Conservation (phyloP, 1,140 invertebrate genomes). For the Penaeus japonicus region DNA sequence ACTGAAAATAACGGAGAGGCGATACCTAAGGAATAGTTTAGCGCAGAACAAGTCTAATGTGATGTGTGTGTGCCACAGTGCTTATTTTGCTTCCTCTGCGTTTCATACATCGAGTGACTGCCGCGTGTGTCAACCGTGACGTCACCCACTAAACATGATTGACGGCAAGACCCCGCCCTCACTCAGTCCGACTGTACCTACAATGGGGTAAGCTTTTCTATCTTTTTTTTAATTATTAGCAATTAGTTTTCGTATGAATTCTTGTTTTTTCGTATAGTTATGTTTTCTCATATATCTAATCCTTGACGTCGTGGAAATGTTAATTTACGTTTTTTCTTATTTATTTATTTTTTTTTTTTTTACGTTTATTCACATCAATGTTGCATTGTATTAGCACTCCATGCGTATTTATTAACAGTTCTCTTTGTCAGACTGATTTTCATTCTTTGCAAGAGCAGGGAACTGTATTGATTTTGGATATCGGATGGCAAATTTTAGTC, state of each 20-base stretch:
- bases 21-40: background rate
- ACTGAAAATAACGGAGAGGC: too few species aligned
- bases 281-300: too few species aligned
- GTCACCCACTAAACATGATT: conserved; percentile 45
- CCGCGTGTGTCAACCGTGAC: conserved; percentile 28
- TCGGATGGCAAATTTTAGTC: too few species aligned
- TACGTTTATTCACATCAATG: too few species aligned
- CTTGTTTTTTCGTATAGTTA: background rate
- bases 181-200: conserved; percentile 39
- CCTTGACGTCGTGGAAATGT: too few species aligned
- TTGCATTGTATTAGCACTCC: too few species aligned
- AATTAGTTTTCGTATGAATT: background rate
- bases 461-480: too few species aligned
- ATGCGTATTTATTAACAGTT: too few species aligned
- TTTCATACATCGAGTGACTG: background rate
- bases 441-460: too few species aligned
- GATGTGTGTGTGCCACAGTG: conserved; percentile 14
- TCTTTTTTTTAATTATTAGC: background rate
- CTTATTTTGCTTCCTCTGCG: background rate
- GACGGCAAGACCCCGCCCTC: conserved; percentile 46
- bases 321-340: too few species aligned
- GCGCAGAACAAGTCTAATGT: conserved; percentile 6
- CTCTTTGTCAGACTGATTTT: too few species aligned
- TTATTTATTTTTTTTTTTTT: too few species aligned
- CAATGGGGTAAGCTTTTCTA: conserved; percentile 32